A percentile compares a stretch with the other conserved stretches of the same genome.
Conservation (phyloP, 2,888 invertebrate species). For the Troides oblongomaculatus region DNA sequence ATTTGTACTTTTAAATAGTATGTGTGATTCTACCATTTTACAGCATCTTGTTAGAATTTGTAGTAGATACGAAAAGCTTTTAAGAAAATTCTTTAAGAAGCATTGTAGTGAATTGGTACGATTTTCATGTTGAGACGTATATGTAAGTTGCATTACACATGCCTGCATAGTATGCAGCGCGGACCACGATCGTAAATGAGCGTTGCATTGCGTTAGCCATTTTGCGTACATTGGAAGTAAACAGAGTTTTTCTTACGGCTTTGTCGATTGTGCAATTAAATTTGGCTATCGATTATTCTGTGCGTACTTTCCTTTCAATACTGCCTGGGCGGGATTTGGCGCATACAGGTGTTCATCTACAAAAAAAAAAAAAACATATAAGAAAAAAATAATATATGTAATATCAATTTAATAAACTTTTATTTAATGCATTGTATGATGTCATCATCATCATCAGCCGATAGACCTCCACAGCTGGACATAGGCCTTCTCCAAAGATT, state of each 20-base stretch:
- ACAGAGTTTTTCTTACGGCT: constrained; percentile 8
- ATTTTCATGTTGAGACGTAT: constrained; percentile 2
- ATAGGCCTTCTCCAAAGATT: too few relatives aligned
- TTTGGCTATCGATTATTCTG: constrained; percentile 29
- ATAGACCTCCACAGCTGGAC: too few relatives aligned
- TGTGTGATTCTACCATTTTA: neutral
- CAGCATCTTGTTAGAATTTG: neutral
- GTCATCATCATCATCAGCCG: too few relatives aligned
- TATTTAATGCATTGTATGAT: too few relatives aligned
- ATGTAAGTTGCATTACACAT: neutral
- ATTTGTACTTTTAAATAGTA: constrained; percentile 29
- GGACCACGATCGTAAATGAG: constrained; percentile 20
- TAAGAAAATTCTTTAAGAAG: neutral
- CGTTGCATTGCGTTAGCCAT: constrained; percentile 17
- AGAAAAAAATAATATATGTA: too few relatives aligned
- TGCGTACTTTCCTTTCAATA: constrained; percentile 14
- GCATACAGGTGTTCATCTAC: neutral
- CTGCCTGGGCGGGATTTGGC: neutral
- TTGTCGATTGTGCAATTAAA: constrained; percentile 20
- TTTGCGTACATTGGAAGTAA: constrained; percentile 24
- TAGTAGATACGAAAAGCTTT: neutral
- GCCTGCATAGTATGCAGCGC: constrained; percentile 24
- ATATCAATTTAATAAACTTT: too few relatives aligned
- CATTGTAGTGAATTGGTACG: neutral
- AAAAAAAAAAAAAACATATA: too few relatives aligned